Percentiles rank a stretch among this genome's conserved stretches.
These are phyloP conservation scores for Drymonia ruficornis DNA, from an alignment of 2,888 invertebrate genomes.

Conservation along the genomic window DNA sequence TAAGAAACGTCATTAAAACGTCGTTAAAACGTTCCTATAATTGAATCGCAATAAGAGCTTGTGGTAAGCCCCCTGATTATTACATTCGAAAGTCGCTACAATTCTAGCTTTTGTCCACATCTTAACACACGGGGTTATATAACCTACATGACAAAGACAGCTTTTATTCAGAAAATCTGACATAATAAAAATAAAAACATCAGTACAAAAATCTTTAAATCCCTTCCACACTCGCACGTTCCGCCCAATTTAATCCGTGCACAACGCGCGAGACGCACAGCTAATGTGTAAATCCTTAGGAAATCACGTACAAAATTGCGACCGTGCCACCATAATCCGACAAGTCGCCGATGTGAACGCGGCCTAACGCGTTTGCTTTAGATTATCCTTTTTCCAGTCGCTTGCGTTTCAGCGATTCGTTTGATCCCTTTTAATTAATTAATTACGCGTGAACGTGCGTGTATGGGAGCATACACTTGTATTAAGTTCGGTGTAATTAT, in stretches of 20 bases:
- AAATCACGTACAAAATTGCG: constrained; percentile 30
- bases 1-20: too few species aligned
- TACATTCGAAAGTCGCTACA: too few species aligned
- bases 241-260: background rate
- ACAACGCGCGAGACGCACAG: background rate
- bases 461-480: background rate
- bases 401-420: constrained; percentile 32
- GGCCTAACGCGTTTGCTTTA: constrained; percentile 30
- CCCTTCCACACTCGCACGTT: background rate
- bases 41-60: too few species aligned
- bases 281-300: constrained; percentile 28
- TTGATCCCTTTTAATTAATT: constrained; percentile 38
- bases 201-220: background rate
- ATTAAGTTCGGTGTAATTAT: too few species aligned
- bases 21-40: too few species aligned
- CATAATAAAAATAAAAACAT: background rate
- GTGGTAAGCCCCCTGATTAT: too few species aligned
- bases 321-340: constrained; percentile 6
- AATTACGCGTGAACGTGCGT: constrained; percentile 22
- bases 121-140: too few species aligned
- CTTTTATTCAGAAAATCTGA: background rate
- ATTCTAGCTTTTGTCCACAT: too few species aligned
- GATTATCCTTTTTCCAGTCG: constrained; percentile 38
- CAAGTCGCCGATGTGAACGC: constrained; percentile 21
- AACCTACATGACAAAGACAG: too few species aligned